A percentile compares a stretch with the other conserved stretches of the same genome.
Conservation (phyloP, 2,888 invertebrate species). For the Endomychus coccineus region DNA sequence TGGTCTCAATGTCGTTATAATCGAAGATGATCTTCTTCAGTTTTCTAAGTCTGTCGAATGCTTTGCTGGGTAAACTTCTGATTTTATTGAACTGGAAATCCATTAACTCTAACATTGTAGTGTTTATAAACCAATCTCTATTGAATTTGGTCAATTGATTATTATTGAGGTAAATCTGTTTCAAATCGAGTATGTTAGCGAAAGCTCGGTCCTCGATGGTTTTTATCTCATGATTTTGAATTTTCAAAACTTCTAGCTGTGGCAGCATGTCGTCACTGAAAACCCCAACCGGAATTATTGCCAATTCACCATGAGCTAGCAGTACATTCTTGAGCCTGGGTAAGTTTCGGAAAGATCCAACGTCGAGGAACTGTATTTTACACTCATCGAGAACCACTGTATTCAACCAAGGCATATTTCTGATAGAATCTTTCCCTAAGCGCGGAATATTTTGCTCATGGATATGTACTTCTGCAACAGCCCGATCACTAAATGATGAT, state of each 20-base stretch:
- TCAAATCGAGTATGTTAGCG: conserved; percentile 19
- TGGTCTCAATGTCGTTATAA: conserved; percentile 25
- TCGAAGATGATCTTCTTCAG: conserved; percentile 23
- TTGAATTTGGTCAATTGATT: conserved; percentile 26
- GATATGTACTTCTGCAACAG: conserved; percentile 16
- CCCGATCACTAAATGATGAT: conserved; percentile 13
- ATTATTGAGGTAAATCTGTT: conserved; percentile 16
- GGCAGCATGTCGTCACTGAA: conserved; percentile 21
- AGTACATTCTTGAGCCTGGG: conserved; percentile 15
- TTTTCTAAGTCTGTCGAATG: conserved; percentile 21
- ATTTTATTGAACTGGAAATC: conserved; percentile 25
- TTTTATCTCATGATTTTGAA: conserved; percentile 23
- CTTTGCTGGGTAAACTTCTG: conserved; percentile 21
- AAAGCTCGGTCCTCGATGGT: conserved; percentile 23
- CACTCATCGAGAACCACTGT: conserved; percentile 19
- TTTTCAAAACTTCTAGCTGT: conserved; percentile 18
- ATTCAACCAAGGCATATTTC: conserved; percentile 21
- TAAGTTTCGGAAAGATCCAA: conserved; percentile 19
- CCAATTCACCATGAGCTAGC: conserved; percentile 14
- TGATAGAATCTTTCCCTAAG: conserved; percentile 19
- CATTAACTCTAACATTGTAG: conserved; percentile 21
- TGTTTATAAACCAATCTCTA: conserved; percentile 26
- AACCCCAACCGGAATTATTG: conserved; percentile 15
- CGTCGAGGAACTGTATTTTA: conserved; percentile 14
- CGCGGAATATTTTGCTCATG: conserved; percentile 20